These are phyloP conservation scores for Orcinus orca DNA, from an alignment of 2,113 vertebrate species.

Conservation along the genomic window DNA sequence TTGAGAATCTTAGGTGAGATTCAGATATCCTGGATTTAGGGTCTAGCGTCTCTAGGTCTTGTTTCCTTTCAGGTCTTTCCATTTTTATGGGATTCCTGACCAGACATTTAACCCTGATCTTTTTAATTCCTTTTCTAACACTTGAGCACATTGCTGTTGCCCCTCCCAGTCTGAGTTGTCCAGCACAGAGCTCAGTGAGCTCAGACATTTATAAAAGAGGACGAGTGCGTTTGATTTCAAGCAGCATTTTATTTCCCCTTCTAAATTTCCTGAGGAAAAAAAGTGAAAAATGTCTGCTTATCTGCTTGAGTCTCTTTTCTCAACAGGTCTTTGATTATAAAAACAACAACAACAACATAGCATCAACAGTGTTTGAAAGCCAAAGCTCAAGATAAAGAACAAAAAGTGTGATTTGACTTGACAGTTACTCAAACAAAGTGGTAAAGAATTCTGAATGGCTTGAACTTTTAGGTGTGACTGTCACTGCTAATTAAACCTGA, in stretches of 20 bases:
- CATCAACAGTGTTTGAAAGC: neutral
- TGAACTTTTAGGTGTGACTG: neutral
- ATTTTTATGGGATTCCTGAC: neutral
- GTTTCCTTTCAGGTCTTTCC: neutral
- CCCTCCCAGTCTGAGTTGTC: neutral
- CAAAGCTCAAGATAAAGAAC: neutral
- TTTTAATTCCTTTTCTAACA: neutral
- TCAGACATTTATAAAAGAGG: neutral
- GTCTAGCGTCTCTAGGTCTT: neutral
- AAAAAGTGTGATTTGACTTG: neutral
- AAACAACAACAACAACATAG: neutral
- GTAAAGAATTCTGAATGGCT: neutral
- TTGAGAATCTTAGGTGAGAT: neutral
- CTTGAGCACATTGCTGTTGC: neutral
- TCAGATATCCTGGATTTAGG: neutral
- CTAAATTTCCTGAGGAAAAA: neutral
- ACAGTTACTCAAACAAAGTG: neutral
- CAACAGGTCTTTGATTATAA: neutral
- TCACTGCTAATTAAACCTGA: neutral
- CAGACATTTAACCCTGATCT: neutral
- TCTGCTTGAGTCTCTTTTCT: neutral
- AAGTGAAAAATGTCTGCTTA: neutral
- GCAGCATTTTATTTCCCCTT: neutral
- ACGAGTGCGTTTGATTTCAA: neutral
- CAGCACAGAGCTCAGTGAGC: neutral